phyloP scores from a whole-genome alignment of 2,888 invertebrate genomes.

The Leptura quadrifasciata region DNA sequence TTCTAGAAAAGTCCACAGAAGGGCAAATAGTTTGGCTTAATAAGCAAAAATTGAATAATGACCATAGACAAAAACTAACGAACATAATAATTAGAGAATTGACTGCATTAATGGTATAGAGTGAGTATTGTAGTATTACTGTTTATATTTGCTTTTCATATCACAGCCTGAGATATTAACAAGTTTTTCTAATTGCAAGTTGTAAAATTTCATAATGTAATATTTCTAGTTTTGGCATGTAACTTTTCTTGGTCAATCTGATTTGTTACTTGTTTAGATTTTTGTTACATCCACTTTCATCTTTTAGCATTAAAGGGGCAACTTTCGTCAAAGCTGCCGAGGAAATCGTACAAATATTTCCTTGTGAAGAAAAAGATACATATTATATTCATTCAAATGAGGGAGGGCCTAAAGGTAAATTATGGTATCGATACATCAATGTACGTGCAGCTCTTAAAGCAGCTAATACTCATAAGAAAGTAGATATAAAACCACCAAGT shows the following conservation, averaged over 20 bases:
- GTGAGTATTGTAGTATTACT: background rate
- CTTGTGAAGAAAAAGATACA: conserved; percentile 9
- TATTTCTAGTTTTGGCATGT: no score
- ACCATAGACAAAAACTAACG: conserved; percentile 31
- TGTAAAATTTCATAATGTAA: no score
- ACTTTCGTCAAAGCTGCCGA: background rate
- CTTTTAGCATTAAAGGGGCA: background rate
- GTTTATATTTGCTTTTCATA: no score
- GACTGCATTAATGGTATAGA: conserved; percentile 11
- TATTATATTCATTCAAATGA: background rate
- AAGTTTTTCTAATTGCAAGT: no score
- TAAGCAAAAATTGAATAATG: conserved; percentile 26
- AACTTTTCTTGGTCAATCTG: background rate
- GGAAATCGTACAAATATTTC: background rate
- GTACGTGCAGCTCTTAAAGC: background rate
- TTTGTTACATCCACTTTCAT: background rate
- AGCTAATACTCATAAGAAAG: conserved; percentile 8
- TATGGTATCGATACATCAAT: no score
- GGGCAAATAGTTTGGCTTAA: conserved; percentile 13
- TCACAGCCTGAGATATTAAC: no score
- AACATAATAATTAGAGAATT: conserved; percentile 26
- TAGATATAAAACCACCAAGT: background rate
- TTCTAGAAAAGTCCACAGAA: background rate
- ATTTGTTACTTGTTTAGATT: background rate
- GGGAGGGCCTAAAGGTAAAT: background rate